These are phyloP conservation scores for Frankliniella intonsa DNA, from an alignment of 2,888 invertebrate species.

Conservation along the genomic window DNA sequence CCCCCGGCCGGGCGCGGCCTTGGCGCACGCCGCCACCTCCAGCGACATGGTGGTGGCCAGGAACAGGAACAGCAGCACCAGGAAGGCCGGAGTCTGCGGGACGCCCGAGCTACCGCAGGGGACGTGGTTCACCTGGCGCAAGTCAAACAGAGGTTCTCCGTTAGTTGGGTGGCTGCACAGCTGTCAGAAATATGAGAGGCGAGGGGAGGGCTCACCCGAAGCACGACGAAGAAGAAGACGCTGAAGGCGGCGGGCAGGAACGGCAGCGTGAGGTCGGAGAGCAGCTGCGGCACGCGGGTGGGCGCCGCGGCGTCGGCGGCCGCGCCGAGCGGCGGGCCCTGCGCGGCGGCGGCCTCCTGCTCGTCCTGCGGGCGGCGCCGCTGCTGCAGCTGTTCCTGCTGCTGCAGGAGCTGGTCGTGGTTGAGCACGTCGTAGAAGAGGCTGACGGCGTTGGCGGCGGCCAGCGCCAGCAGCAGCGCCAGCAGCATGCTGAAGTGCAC, in stretches of 20 bases:
- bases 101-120: slow-evolving; percentile 12
- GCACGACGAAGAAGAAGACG: slow-evolving; percentile 19
- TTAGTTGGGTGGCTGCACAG: not conserved
- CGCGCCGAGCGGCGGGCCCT: not conserved
- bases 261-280: slow-evolving; percentile 2
- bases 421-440: slow-evolving; percentile 21
- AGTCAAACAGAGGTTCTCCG: not conserved
- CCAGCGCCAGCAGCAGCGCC: slow-evolving; percentile 22
- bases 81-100: not conserved
- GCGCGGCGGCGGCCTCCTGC: not conserved
- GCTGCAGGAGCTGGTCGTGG: slow-evolving; percentile 15
- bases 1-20: not conserved
- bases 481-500: slow-evolving; percentile 19
- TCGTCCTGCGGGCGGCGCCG: not conserved
- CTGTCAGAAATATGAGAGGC: no score
- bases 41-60: slow-evolving; percentile 12
- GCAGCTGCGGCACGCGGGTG: slow-evolving; percentile 11
- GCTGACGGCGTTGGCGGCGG: slow-evolving; percentile 7
- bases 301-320: not conserved
- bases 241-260: slow-evolving; percentile 22
- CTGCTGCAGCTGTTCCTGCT: not conserved
- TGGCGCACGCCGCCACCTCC: slow-evolving; percentile 21
- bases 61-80: slow-evolving; percentile 15
- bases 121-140: not conserved
- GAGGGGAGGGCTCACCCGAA: not conserved